Base-by-base conservation (phyloP, 2,797 vertebrate species). In the Mormyrops attenuatus region DNA sequence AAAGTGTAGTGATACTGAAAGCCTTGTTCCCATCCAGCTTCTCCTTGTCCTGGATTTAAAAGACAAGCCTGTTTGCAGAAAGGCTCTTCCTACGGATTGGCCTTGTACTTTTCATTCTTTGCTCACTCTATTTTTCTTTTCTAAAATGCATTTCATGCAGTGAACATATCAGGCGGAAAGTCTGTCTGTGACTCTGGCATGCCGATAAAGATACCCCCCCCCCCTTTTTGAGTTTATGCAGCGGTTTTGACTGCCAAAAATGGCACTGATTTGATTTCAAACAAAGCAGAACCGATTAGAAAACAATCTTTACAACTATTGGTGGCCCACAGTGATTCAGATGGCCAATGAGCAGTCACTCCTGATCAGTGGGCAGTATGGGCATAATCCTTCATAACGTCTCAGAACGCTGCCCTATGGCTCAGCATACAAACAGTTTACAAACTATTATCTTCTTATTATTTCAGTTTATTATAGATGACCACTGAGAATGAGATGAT, bases 341-440 rank as follows among this genome's bases (percentile, higher is more conserved):
- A 0, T 34, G 66, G 66, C 38, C 73, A 80, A 20, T 20, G 15
- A 80, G 38, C 34, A 80, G 41, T 47, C 34, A 44, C 73, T 80
- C 34, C 15, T 44, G 73, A 8, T n/a, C 5, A 30, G 0, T 44
- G 17, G 73, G 20, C 38, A 20, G 5, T 47, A n/a, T 44, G 38
- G 38, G 0, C 17, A 41, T 44, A 44, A 20, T n/a, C 22, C 4
- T 91, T 92, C 89, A 90, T 90, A 85, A 22, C 5, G 47, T n/a
- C 44, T 47, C 20, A 30, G 47, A 44, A 50, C 11, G 5, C 84
- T 86, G 84, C 53, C 26, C 84, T n/a, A 41, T 69, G 38, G 50
- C 38, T 66, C 57, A n/a, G 26, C 20, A 57, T 87, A 20, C 7
- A 44, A 44, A 7, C 73, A 44, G 38, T 80, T 80, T 80, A 44